These are phyloP conservation scores for Aplochiton taeniatus DNA, from an alignment of 2,797 vertebrate genomes.

Conservation along the genomic window DNA sequence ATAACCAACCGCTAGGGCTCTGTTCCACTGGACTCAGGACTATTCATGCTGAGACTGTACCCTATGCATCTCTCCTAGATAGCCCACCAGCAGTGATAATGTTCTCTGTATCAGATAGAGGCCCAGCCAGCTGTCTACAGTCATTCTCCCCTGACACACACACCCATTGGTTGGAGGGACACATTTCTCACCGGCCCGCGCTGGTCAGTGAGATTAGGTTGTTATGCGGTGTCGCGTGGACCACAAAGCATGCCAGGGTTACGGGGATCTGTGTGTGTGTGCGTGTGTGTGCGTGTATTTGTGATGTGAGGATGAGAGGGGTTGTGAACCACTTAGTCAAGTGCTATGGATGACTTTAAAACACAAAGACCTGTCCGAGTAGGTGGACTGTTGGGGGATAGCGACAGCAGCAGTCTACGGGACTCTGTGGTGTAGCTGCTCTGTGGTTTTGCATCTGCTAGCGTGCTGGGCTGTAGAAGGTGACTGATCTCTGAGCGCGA, in stretches of 20 bases:
- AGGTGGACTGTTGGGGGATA: slow-evolving; percentile 1
- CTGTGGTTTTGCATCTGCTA: neutral
- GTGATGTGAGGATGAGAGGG: slow-evolving; percentile 34
- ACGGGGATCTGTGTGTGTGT: slow-evolving; percentile 28
- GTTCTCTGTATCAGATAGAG: slow-evolving; percentile 68
- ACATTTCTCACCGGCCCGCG: slow-evolving; percentile 62
- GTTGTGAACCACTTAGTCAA: neutral
- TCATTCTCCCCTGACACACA: slow-evolving; percentile 63
- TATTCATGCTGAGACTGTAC: slow-evolving; percentile 35
- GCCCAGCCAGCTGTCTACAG: slow-evolving; percentile 70
- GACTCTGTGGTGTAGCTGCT: neutral
- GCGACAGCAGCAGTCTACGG: neutral
- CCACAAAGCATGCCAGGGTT: slow-evolving; percentile 62
- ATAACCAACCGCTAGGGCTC: slow-evolving; percentile 52
- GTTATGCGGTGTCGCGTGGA: slow-evolving; percentile 66
- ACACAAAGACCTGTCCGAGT: slow-evolving; percentile 29
- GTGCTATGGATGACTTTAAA: slow-evolving; percentile 10
- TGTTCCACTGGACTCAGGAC: slow-evolving; percentile 61
- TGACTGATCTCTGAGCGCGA: too few species aligned
- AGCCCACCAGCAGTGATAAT: slow-evolving; percentile 59
- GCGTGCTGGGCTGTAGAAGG: neutral
- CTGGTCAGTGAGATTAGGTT: slow-evolving; percentile 65
- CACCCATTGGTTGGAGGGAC: slow-evolving; percentile 47
- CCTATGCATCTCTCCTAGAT: slow-evolving; percentile 47
- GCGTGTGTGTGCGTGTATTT: slow-evolving; percentile 29